Percentiles rank a stretch among this genome's conserved stretches.
Evolutionary conservation across 2,113 vertebrate species (phyloP).

Genomic region (Catharus bicknelli): DNA sequence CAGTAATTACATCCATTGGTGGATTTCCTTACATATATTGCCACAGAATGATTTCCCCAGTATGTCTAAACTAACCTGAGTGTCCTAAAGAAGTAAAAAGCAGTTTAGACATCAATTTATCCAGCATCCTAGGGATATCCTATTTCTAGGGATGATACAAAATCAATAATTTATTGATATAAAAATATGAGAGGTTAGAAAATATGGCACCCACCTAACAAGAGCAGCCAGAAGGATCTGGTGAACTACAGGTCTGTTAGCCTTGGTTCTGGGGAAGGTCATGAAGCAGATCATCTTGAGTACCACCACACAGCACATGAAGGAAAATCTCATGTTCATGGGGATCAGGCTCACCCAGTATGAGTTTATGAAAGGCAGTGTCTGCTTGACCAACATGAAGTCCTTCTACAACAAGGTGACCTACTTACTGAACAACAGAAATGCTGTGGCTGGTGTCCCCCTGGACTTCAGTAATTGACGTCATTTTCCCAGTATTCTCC

Average conservation of each 20-base stretch:
- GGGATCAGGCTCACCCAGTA: not conserved
- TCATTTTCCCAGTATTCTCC: not conserved
- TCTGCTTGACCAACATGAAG: not conserved
- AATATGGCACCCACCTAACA: not conserved
- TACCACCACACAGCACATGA: not conserved
- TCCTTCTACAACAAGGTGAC: not conserved
- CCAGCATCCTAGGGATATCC: not conserved
- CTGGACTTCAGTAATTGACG: not conserved
- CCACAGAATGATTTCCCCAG: not conserved
- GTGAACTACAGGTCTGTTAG: not conserved
- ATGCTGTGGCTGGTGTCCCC: not conserved
- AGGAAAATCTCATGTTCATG: not conserved
- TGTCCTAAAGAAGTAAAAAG: not conserved
- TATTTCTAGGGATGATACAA: not conserved
- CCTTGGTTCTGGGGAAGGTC: accelerated
- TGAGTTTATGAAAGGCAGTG: not conserved
- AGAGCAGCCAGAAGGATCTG: not conserved
- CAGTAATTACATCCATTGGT: not conserved
- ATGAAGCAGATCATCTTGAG: not conserved
- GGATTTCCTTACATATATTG: not conserved
- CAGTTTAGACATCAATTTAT: not conserved
- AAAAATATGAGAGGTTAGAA: not conserved
- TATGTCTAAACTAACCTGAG: not conserved
- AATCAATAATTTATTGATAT: not conserved
- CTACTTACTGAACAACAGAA: not conserved